Percentiles rank a stretch among this genome's conserved stretches.
These are phyloP conservation scores for Cyprinella venusta DNA, from an alignment of 2,797 vertebrate genomes.

Conservation along the genomic window DNA sequence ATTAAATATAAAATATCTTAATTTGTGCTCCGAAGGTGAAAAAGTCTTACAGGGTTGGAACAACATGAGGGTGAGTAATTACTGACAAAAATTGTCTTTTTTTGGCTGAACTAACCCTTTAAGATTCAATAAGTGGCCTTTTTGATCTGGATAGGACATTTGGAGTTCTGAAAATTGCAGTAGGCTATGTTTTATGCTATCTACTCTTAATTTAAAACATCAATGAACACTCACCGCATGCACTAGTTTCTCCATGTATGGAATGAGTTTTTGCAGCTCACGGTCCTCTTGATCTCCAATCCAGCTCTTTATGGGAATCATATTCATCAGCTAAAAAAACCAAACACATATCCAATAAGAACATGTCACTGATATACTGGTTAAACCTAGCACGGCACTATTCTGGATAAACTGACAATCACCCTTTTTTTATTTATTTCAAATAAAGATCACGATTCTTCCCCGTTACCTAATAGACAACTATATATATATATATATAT, in stretches of 20 bases:
- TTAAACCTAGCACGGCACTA: background rate
- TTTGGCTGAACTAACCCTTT: no score
- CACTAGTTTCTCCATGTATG: conserved; percentile 77
- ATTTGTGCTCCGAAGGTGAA: no score
- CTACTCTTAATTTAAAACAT: background rate
- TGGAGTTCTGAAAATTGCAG: background rate
- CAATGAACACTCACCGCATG: conserved; percentile 68
- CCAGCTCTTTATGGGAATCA: conserved; percentile 79
- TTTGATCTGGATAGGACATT: background rate
- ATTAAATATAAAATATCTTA: no score
- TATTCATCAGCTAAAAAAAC: conserved; percentile 79
- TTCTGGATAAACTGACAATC: background rate
- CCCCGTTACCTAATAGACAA: no score
- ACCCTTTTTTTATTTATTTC: background rate
- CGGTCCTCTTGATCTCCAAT: conserved; percentile 71
- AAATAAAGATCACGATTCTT: no score
- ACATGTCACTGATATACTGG: background rate
- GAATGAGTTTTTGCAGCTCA: conserved; percentile 79
- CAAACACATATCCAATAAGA: background rate
- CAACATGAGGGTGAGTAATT: no score
- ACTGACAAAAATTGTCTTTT: no score
- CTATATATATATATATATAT: no score
- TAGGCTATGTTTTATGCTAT: background rate
- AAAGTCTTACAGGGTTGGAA: no score
- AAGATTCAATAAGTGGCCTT: background rate